Conservation (phyloP, 1,140 invertebrate species). For the Caerostris extrusa region DNA sequence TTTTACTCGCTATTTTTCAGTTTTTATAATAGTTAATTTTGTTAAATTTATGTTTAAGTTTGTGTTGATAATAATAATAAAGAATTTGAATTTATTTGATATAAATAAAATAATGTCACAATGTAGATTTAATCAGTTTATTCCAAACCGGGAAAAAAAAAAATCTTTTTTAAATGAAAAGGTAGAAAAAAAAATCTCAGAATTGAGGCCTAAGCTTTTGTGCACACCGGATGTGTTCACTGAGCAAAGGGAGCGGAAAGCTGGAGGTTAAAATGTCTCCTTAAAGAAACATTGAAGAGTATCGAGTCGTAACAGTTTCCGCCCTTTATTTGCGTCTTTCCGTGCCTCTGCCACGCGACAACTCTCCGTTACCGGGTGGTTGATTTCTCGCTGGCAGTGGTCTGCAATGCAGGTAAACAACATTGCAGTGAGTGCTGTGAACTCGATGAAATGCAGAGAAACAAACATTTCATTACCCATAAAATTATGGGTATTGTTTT, state of each 20-base stretch:
- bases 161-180: too few relatives aligned
- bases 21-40: too few relatives aligned
- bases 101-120: too few relatives aligned
- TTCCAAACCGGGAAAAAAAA: too few relatives aligned
- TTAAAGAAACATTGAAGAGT: neutral
- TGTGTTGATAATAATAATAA: too few relatives aligned
- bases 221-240: neutral
- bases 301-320: constrained; percentile 12
- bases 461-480: too few relatives aligned
- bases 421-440: neutral
- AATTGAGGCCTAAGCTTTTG: neutral
- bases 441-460: neutral
- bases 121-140: too few relatives aligned
- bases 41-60: too few relatives aligned
- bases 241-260: constrained; percentile 54
- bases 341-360: constrained; percentile 41
- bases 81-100: too few relatives aligned
- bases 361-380: constrained; percentile 1
- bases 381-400: neutral
- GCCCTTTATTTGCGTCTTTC: constrained; percentile 2
- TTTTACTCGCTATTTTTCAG: too few relatives aligned
- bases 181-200: too few relatives aligned
- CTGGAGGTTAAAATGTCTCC: neutral
- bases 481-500: too few relatives aligned
- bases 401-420: neutral